Evolutionary conservation across 1,140 invertebrate species (phyloP), one percentile per base, ranked within the genome.

Genomic region (Microplitis demolitor): DNA sequence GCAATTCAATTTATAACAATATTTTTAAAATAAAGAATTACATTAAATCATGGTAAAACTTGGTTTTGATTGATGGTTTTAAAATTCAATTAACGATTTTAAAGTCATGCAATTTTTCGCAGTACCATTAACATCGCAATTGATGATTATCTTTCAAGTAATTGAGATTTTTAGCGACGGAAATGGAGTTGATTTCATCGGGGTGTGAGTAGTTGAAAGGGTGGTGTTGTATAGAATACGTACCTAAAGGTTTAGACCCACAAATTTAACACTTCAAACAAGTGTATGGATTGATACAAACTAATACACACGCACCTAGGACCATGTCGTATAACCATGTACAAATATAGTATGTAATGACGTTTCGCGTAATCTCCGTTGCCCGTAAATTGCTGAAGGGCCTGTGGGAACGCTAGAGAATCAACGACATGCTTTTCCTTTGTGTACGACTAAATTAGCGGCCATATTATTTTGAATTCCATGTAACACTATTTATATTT

Each of bases 341-440:
- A 37, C 53, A 51, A 6, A 13, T 9, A 50, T 64, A 31, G 35
- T 39, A 56, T 62, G 34, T 69, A 69, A 69, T 69, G 58, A 69
- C 68, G 68, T 69, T 69, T 62, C 58, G 14, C 68, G 68, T 69
- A 69, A 69, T 69, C 68, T 69, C 68, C 68, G 68, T 33, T 39
- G 14, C 14, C 37, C 66, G 54, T 54, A 68, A 68, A 68, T 68
- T 68, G 68, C 56, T 37, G 54, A 6, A 9, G 68, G n/a, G 34
- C 24, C 24, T 54, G 53, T 24, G 67, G 37, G 67, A 54, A 14
- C 14, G 63, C 5, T 39, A 50, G 53, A 37, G 34, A 56, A 62
- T 62, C 13, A 62, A 62, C 34, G 34, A 35, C 60, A 35, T 62
- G 34, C n/a, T 62, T 62, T 14, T 62, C 34, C 31, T 62, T 62